Base-by-base conservation (phyloP, 2,888 invertebrate genomes). In the Sarcophaga subvicina region DNA sequence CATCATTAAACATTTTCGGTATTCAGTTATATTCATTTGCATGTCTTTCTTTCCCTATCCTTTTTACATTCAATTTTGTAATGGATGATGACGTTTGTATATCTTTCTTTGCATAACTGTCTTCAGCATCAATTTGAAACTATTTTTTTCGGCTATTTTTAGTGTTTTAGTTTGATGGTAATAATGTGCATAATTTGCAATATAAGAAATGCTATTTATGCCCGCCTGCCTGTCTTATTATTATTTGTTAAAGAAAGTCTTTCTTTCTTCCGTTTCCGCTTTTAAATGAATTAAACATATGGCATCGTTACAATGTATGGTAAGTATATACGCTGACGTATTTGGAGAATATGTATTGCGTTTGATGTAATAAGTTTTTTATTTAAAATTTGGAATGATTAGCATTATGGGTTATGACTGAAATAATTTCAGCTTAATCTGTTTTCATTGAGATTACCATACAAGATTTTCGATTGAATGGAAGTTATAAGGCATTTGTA, bases 231-330 rank as follows among this genome's bases (percentile, higher is more conserved):
- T 77, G 25, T 45, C 70, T 66, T 76, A 14, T 62, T 10, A 17
- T 73, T 71, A 37, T 37, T 10, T 60, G 66, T 71, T 49, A 69
- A 70, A 80, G 90, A 90, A 90, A 90, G 89, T 88, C 89, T 91
- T 91, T 88, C 89, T 91, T 90, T 90, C 91, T 91, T 91, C 91
- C 91, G 91, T 89, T 91, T 91, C 91, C 91, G 89, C 59, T 10
- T 78, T 37, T 62, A 67, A 47, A 83, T 64, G 70, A 70, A 76
- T 69, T 70, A 45, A 60, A 66, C 5, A 49, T 10, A 60, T 47
- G 37, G 25, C 20, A 72, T 37, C 20, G 67, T 54, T 54, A 54
- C 54, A 54, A 54, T 54, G 4, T 14, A 54, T 54, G 54, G 17
- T 54, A 54, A 54, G 54, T 37, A 37, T 37, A 54, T 54, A 5